Conservation (phyloP, 23 tunicate species). For the Trididemnum miniatum region DNA sequence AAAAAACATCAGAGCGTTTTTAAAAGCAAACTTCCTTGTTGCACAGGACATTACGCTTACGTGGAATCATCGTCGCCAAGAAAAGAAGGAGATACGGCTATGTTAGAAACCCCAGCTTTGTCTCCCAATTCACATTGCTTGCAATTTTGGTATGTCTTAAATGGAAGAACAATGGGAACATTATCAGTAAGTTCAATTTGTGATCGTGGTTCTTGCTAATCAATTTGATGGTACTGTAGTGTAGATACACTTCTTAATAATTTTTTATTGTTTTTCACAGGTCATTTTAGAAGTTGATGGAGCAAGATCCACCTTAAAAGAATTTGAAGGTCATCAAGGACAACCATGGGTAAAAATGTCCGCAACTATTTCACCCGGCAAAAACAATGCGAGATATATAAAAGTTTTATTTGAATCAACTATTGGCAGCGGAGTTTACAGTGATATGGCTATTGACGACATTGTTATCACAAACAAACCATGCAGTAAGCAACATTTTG, state of each 20-base stretch:
- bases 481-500: conserved; percentile 63
- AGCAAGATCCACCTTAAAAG: neutral
- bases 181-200: conserved; percentile 52
- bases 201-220: too few species aligned
- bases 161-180: conserved; percentile 69
- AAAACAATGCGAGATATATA: neutral
- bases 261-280: neutral
- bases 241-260: too few species aligned
- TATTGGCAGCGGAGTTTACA: conserved; percentile 71
- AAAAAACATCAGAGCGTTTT: too few species aligned
- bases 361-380: neutral
- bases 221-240: too few species aligned
- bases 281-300: conserved; percentile 21
- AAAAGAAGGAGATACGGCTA: conserved; percentile 4
- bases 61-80: neutral
- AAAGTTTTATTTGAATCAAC: conserved; percentile 73
- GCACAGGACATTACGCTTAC: neutral
- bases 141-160: conserved; percentile 82
- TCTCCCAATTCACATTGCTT: conserved; percentile 77
- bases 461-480: conserved; percentile 59
- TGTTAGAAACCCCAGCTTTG: neutral
- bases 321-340: neutral
- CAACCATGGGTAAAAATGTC: neutral
- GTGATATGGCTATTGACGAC: conserved; percentile 98
- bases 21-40: neutral